These are phyloP conservation scores for Scophthalmus maximus DNA, from an alignment of 2,113 vertebrate genomes.

Conservation along the genomic window DNA sequence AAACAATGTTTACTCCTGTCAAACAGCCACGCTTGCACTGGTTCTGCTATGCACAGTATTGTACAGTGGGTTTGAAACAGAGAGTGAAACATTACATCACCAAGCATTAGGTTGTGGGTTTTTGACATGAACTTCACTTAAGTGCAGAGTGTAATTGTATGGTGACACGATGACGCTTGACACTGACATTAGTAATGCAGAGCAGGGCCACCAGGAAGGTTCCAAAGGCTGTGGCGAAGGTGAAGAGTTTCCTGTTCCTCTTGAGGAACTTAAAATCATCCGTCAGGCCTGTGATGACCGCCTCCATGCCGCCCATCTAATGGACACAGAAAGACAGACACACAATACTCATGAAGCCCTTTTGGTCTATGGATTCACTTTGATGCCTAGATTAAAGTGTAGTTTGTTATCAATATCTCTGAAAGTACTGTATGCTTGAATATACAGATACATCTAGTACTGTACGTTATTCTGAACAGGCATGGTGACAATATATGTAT, in stretches of 20 bases:
- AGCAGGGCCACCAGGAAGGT: slow-evolving; percentile 93
- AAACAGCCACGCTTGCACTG: too few species aligned
- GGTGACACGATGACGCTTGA: slow-evolving; percentile 67
- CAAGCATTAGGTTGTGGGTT: too few species aligned
- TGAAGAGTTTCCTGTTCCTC: slow-evolving; percentile 93
- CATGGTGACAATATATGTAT: not conserved
- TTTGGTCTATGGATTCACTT: too few species aligned
- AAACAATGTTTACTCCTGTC: too few species aligned
- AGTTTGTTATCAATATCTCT: not conserved
- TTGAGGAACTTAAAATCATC: slow-evolving; percentile 97
- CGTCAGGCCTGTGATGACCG: slow-evolving; percentile 93
- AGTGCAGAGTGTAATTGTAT: not conserved
- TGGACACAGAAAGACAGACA: slow-evolving; percentile 19
- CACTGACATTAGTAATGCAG: slow-evolving; percentile 95
- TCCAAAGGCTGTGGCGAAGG: slow-evolving; percentile 87
- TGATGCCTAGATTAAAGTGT: not conserved
- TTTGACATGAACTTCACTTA: not conserved
- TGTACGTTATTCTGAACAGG: not conserved
- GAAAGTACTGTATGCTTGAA: not conserved
- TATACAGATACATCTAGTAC: not conserved
- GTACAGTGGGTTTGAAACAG: too few species aligned
- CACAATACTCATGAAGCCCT: too few species aligned
- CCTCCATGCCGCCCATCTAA: slow-evolving; percentile 99
- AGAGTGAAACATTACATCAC: too few species aligned
- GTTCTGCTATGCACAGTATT: too few species aligned